Conservation (phyloP, 2,888 invertebrate species). For the Podabrus alpinus region DNA sequence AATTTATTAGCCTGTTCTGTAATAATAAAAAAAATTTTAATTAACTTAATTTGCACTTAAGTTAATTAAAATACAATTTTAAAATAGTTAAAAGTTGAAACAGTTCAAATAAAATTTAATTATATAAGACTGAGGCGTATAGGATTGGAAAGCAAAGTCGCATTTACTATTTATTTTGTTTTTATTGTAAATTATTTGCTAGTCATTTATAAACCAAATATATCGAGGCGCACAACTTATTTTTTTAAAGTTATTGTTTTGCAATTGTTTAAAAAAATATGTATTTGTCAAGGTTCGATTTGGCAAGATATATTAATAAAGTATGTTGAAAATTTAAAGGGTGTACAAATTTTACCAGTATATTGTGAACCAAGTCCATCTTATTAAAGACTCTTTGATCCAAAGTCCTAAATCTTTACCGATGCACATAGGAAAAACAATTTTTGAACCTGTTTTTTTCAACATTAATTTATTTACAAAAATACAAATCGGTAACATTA, state of each 20-base stretch:
- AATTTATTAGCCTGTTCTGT: not conserved
- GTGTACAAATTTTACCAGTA: too few relatives aligned
- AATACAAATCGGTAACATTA: not conserved
- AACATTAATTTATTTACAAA: not conserved
- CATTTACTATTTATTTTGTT: not conserved
- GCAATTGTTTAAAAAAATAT: not conserved
- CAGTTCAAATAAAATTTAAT: not conserved
- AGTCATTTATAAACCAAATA: slow-evolving; percentile 3
- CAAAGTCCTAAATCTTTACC: too few relatives aligned
- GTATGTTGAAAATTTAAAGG: not conserved
- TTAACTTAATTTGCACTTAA: not conserved
- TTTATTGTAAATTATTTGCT: slow-evolving; percentile 2
- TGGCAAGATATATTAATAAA: not conserved
- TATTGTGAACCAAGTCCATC: too few relatives aligned
- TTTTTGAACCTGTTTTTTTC: not conserved
- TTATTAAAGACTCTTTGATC: too few relatives aligned
- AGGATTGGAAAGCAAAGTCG: not conserved
- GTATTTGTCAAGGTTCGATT: not conserved
- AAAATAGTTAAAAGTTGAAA: not conserved
- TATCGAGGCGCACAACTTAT: not conserved
- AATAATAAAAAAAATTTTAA: not conserved
- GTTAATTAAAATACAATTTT: not conserved
- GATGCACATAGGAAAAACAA: not conserved
- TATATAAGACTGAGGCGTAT: not conserved
- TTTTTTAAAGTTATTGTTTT: not conserved